Conservation (phyloP, 2,113 vertebrate genomes). For the Casuarius casuarius region DNA sequence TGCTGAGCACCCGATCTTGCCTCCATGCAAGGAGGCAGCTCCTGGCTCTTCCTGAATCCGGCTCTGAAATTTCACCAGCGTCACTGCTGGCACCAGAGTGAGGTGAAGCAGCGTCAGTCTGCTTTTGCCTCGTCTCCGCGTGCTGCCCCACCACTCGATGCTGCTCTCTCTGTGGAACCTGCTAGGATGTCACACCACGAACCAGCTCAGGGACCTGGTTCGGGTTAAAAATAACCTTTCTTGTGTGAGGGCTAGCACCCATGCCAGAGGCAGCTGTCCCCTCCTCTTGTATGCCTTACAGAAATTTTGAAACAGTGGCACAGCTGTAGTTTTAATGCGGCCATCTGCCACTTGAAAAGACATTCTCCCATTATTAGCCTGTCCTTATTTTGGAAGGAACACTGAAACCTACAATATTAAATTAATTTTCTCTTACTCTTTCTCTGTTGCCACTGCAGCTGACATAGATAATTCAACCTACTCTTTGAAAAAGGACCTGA, state of each 20-base stretch:
- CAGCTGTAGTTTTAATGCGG: conserved; percentile 52
- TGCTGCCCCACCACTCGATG: background rate
- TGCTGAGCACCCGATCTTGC: background rate
- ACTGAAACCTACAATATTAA: conserved; percentile 48
- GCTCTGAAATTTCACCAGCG: background rate
- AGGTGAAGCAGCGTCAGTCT: background rate
- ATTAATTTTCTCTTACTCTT: conserved; percentile 48
- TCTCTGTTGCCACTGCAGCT: background rate
- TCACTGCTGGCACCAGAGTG: background rate
- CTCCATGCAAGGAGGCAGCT: background rate
- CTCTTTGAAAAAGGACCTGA: background rate
- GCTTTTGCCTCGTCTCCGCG: background rate
- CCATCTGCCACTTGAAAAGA: conserved; percentile 66
- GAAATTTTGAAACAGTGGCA: conserved; percentile 10
- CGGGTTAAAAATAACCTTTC: conserved; percentile 17
- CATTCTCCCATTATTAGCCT: conserved; percentile 27
- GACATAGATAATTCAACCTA: background rate
- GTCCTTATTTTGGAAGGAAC: conserved; percentile 52
- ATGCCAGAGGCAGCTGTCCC: background rate
- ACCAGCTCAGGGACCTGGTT: background rate
- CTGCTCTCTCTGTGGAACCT: fast-evolving
- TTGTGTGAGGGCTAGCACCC: background rate
- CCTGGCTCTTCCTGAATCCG: background rate
- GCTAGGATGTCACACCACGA: fast-evolving
- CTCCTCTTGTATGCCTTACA: background rate